These are phyloP conservation scores for Coluber constrictor DNA, from an alignment of 2,797 vertebrate species.

Conservation along the genomic window DNA sequence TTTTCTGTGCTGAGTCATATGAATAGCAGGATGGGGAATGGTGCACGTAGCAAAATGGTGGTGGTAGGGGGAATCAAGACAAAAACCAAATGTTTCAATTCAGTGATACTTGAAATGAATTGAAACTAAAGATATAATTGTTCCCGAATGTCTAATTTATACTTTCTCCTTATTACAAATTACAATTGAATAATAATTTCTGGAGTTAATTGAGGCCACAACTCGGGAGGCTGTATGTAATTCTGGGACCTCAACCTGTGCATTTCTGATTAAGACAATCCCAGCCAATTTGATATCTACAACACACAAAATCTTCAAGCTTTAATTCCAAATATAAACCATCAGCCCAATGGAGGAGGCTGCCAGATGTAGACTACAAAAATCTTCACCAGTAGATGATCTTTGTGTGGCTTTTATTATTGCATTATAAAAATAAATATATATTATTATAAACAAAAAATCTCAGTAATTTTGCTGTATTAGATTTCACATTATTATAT, in stretches of 20 bases:
- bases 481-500: background rate
- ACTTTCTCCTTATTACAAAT: background rate
- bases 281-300: background rate
- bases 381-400: background rate
- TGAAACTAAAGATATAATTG: background rate
- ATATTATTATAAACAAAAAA: background rate
- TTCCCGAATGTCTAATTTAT: background rate
- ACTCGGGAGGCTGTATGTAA: background rate
- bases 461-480: background rate
- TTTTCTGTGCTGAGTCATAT: background rate
- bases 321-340: background rate
- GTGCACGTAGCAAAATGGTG: background rate
- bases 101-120: background rate
- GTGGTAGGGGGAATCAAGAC: background rate
- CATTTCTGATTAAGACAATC: background rate
- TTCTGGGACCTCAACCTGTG: background rate
- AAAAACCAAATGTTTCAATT: background rate
- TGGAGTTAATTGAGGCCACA: background rate
- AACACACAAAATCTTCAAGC: slow-evolving; percentile 10
- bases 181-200: background rate
- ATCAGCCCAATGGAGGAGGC: background rate
- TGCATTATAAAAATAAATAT: background rate
- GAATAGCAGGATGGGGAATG: background rate
- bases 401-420: background rate
- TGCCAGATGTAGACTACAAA: background rate